Percentiles rank a stretch among this genome's conserved stretches.
Conservation (phyloP, 1,140 invertebrate species). For the fruit fly (Drosophila melanogaster) region Release_6_plus_ISO1_MT NT_033779.5:1189001-1189500, state of each 20-base stretch:
- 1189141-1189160: neutral
- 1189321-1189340: slow-evolving; percentile 36
- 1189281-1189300: slow-evolving; percentile 56
- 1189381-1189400: slow-evolving; percentile 32
- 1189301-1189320: slow-evolving; percentile 41
- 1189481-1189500: slow-evolving; percentile 41
- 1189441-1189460: slow-evolving; percentile 83
- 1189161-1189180: neutral
- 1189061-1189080: neutral
- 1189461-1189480: slow-evolving; percentile 65
- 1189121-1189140: neutral
- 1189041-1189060: too few species aligned
- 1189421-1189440: slow-evolving; percentile 47
- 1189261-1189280: slow-evolving; percentile 52
- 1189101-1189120: too few species aligned
- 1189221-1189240: slow-evolving; percentile 38
- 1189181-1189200: slow-evolving; percentile 2
- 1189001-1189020: too few species aligned
- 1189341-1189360: slow-evolving; percentile 18
- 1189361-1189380: slow-evolving; percentile 1
- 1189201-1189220: slow-evolving; percentile 18
- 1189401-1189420: slow-evolving; percentile 67
- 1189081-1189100: too few species aligned
- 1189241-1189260: slow-evolving; percentile 1
- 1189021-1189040: neutral